A percentile compares a stretch with the other conserved stretches of the same genome.
These are phyloP conservation scores for Eriosoma lanigerum DNA, from an alignment of 1,140 invertebrate genomes.

Conservation along the genomic window DNA sequence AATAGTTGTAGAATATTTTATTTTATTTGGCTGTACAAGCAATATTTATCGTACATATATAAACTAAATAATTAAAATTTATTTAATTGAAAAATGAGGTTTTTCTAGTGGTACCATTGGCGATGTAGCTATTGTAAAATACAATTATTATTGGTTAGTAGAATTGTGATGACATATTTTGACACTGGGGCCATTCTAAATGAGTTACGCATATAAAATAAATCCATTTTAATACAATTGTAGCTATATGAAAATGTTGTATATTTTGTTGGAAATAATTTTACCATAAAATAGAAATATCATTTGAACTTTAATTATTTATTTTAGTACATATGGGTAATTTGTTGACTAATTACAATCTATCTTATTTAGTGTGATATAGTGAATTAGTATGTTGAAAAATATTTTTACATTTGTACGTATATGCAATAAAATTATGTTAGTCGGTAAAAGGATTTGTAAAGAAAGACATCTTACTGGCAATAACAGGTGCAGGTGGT, in stretches of 20 bases:
- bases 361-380: no score
- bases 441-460: conserved; percentile 20
- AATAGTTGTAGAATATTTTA: no score
- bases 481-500: conserved; percentile 7
- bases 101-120: no score
- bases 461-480: background rate
- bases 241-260: background rate
- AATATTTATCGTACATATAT: no score
- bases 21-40: no score
- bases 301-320: background rate
- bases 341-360: background rate
- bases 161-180: background rate
- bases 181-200: background rate
- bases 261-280: background rate
- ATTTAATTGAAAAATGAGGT: no score
- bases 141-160: no score
- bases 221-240: background rate
- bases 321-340: background rate
- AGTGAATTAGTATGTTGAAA: background rate
- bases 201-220: conserved; percentile 1
- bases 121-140: no score
- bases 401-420: conserved; percentile 4
- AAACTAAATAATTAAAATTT: no score
- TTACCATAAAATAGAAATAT: background rate
- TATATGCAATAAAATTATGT: conserved; percentile 35